Evolutionary conservation across 2,113 vertebrate genomes (phyloP).

Genomic region (Sinocyclocheilus grahami): DNA sequence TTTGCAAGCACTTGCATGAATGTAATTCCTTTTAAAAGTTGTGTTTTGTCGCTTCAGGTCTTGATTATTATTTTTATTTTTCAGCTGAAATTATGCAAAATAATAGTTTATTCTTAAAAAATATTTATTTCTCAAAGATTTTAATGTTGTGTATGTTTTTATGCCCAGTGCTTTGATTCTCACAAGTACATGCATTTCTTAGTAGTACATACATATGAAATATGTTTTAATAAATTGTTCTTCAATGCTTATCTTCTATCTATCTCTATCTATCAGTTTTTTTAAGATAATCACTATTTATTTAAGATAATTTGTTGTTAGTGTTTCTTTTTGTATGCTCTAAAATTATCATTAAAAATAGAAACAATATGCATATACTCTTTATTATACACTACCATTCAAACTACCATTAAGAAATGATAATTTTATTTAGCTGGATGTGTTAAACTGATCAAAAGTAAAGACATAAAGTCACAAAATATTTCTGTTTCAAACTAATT

Average conservation of each 20-base stretch:
- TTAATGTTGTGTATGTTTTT: not conserved
- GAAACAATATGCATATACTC: not conserved
- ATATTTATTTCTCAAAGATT: not conserved
- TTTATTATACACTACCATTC: not conserved
- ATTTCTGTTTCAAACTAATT: not conserved
- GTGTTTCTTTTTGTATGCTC: too few relatives aligned
- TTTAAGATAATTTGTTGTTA: not conserved
- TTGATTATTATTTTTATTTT: not conserved
- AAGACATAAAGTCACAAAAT: not conserved
- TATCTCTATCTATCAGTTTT: not conserved
- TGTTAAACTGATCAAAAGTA: not conserved
- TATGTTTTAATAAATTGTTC: not conserved
- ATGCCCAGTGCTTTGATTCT: slow-evolving; percentile 21
- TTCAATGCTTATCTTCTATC: not conserved
- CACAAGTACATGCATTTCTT: not conserved
- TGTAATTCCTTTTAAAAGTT: not conserved
- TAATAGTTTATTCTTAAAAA: not conserved
- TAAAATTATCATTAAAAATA: not conserved
- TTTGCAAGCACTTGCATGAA: slow-evolving; percentile 10
- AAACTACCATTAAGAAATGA: not conserved
- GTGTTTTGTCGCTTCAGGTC: not conserved
- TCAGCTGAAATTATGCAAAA: slow-evolving; percentile 1
- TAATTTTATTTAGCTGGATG: not conserved
- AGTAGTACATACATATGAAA: not conserved
- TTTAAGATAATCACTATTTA: not conserved